Evolutionary conservation across 2,888 invertebrate species (phyloP).

Genomic region (Campopleginae sp.): DNA sequence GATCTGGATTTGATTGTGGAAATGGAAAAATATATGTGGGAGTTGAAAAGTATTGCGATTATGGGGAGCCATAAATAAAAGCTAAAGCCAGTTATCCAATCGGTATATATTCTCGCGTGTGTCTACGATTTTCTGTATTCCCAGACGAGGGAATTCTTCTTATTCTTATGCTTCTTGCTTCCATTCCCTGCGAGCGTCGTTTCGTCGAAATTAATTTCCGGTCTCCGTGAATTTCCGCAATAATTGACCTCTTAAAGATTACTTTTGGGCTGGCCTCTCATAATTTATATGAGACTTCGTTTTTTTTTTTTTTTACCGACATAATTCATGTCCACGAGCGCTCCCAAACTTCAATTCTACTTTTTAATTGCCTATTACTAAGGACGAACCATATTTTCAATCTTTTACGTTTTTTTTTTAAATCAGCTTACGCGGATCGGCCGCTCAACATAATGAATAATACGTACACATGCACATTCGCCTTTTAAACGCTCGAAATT

Average conservation of each 20-base stretch:
- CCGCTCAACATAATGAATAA: background rate
- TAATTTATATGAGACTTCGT: conserved; percentile 25
- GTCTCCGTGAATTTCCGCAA: conserved; percentile 35
- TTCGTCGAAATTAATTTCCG: conserved; percentile 59
- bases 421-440: conserved; percentile 1
- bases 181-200: conserved; percentile 32
- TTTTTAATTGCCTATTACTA: conserved; percentile 42
- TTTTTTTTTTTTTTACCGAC: conserved; percentile 37
- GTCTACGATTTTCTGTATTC: conserved; percentile 2
- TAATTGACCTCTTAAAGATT: conserved; percentile 49
- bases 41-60: background rate
- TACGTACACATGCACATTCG: background rate
- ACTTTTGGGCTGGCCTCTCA: conserved; percentile 6
- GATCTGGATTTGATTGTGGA: background rate
- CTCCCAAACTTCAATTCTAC: conserved; percentile 10
- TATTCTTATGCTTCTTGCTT: conserved; percentile 3
- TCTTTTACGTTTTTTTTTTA: background rate
- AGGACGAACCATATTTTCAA: background rate
- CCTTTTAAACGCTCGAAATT: background rate
- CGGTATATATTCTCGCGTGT: conserved; percentile 47
- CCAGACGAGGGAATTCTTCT: conserved; percentile 24
- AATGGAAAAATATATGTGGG: background rate
- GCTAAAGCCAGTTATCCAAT: conserved; percentile 46
- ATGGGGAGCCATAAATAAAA: conserved; percentile 36
- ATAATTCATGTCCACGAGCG: conserved; percentile 8